phyloP scores from a whole-genome alignment of 2,113 vertebrate genomes.

The Empidonax alnorum region DNA sequence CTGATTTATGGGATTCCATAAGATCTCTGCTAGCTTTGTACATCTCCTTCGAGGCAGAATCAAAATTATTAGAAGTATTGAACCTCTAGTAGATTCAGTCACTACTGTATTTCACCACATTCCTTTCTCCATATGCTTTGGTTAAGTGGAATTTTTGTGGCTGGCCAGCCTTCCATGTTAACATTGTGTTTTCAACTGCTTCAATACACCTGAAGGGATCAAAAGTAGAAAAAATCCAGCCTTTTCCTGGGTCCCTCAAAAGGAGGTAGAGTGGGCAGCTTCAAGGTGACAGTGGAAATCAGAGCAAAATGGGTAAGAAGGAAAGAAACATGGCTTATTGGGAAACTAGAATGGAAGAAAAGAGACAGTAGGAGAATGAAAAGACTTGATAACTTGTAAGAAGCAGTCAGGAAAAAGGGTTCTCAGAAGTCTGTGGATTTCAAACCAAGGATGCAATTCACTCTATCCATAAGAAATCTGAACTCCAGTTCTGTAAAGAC shows the following conservation, averaged over 20 bases:
- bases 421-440: not conserved
- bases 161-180: not conserved
- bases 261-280: not conserved
- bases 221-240: not conserved
- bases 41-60: not conserved
- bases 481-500: not conserved
- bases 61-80: not conserved
- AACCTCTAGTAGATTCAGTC: not conserved
- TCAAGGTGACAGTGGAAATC: not conserved
- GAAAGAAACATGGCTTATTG: not conserved
- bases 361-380: not conserved
- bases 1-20: not conserved
- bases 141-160: not conserved
- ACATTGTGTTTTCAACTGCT: not conserved
- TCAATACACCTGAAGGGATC: not conserved
- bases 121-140: not conserved
- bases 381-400: not conserved
- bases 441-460: not conserved
- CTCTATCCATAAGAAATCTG: not conserved
- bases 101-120: not conserved
- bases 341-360: not conserved
- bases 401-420: not conserved
- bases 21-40: not conserved
- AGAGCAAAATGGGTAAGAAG: not conserved
- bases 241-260: not conserved